Evolutionary conservation across 2,797 vertebrate species (phyloP).

Genomic region (Pseudomugil tenellus): DNA sequence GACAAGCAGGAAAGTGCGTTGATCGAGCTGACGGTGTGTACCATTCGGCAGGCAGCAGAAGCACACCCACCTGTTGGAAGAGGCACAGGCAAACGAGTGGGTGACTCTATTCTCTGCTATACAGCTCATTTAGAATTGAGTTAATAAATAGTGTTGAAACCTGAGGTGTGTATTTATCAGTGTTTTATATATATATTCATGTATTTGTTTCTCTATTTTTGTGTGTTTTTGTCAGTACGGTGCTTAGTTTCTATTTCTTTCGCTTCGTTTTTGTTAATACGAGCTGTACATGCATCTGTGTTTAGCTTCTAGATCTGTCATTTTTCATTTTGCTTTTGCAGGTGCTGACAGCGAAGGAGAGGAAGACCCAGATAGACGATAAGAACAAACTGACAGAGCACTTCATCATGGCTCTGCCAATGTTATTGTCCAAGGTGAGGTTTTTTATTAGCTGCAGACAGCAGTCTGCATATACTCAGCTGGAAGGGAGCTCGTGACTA

Average conservation of each 20-base stretch:
- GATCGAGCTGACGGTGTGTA: constrained; percentile 97
- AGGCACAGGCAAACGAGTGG: constrained; percentile 96
- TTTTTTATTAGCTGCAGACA: constrained; percentile 3
- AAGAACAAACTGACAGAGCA: constrained; percentile 98
- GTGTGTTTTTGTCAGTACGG: neutral
- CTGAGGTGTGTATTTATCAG: neutral
- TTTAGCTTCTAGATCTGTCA: neutral
- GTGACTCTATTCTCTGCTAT: constrained; percentile 27
- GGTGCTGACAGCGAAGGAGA: constrained; percentile 98
- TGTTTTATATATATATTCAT: neutral
- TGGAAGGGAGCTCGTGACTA: constrained; percentile 21
- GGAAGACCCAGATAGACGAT: constrained; percentile 98
- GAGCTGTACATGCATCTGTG: neutral
- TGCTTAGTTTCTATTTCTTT: neutral
- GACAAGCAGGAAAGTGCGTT: constrained; percentile 97
- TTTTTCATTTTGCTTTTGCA: constrained; percentile 63
- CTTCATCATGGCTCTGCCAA: constrained; percentile 98
- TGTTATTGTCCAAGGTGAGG: constrained; percentile 96
- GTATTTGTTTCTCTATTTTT: neutral
- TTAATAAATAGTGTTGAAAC: neutral
- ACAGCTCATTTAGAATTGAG: neutral
- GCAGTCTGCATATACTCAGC: constrained; percentile 1
- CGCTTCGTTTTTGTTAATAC: neutral
- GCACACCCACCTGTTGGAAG: constrained; percentile 98
- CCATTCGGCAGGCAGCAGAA: constrained; percentile 96